Evolutionary conservation across 2,797 vertebrate species (phyloP).

Genomic region (Sylvia borin): DNA sequence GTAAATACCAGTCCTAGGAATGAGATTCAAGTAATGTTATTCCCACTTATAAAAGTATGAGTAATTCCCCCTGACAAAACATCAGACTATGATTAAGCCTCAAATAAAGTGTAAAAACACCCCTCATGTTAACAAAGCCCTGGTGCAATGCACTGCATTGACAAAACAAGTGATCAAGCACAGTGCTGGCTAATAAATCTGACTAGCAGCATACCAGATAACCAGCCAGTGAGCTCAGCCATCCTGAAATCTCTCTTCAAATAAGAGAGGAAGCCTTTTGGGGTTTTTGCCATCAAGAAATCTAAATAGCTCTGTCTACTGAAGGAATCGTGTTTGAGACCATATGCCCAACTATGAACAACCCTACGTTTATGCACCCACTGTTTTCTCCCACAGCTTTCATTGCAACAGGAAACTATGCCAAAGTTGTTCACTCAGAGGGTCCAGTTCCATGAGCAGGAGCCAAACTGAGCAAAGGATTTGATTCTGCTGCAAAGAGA

Average conservation of each 20-base stretch:
- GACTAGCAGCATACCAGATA: not conserved
- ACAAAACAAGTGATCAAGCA: not conserved
- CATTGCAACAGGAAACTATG: conserved; percentile 21
- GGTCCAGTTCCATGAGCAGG: not conserved
- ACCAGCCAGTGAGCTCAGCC: not conserved
- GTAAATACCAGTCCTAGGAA: not conserved
- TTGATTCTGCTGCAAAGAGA: not conserved
- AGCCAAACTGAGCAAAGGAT: not conserved
- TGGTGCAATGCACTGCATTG: not conserved
- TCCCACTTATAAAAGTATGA: conserved; percentile 21
- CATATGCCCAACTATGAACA: conserved; percentile 31
- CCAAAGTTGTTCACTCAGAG: conserved; percentile 3
- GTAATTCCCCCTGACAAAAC: conserved; percentile 32
- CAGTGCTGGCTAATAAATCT: not conserved
- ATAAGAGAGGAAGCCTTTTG: not conserved
- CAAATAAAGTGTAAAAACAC: not conserved
- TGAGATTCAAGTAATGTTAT: conserved; percentile 9
- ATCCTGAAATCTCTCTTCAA: not conserved
- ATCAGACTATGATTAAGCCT: conserved; percentile 52
- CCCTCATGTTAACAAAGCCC: conserved; percentile 1
- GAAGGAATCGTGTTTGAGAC: conserved; percentile 29
- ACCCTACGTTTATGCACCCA: conserved; percentile 23
- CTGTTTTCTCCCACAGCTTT: conserved; percentile 42
- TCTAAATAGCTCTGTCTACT: conserved; percentile 19
- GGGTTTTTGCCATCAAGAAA: not conserved